Conservation (phyloP, 2,113 vertebrate species). For the Cheirogaleus medius region DNA sequence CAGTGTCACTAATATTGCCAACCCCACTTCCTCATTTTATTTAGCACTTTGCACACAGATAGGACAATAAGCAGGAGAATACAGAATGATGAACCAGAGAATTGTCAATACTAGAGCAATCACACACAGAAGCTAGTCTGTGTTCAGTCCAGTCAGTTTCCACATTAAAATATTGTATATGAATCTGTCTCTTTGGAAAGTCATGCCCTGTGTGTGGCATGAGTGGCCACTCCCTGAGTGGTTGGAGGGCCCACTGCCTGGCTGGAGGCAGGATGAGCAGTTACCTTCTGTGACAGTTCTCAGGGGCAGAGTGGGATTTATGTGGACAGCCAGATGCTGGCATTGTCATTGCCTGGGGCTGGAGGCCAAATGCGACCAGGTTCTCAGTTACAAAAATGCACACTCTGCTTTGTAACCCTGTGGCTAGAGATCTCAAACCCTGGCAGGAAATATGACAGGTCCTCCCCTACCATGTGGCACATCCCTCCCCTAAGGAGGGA, state of each 20-base stretch:
- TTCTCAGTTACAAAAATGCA: background rate
- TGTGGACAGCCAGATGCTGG: background rate
- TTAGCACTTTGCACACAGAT: background rate
- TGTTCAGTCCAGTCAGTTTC: background rate
- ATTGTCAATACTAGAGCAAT: background rate
- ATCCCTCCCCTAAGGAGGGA: background rate
- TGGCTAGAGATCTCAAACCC: background rate
- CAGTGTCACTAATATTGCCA: background rate
- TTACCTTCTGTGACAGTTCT: background rate
- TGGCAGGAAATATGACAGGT: background rate
- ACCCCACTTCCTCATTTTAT: background rate
- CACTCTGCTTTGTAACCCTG: background rate
- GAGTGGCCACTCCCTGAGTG: background rate
- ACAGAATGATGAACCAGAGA: background rate
- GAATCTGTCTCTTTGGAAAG: background rate
- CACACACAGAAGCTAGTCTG: background rate
- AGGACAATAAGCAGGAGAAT: background rate
- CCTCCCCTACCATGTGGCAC: background rate
- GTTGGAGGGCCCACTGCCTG: background rate
- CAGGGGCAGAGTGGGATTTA: background rate
- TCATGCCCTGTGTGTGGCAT: background rate
- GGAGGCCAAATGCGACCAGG: background rate
- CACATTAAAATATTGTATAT: background rate
- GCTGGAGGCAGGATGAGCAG: background rate
- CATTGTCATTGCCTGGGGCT: background rate